Base-by-base conservation (phyloP, 2,113 vertebrate species). In the Trichechus manatus region DNA sequence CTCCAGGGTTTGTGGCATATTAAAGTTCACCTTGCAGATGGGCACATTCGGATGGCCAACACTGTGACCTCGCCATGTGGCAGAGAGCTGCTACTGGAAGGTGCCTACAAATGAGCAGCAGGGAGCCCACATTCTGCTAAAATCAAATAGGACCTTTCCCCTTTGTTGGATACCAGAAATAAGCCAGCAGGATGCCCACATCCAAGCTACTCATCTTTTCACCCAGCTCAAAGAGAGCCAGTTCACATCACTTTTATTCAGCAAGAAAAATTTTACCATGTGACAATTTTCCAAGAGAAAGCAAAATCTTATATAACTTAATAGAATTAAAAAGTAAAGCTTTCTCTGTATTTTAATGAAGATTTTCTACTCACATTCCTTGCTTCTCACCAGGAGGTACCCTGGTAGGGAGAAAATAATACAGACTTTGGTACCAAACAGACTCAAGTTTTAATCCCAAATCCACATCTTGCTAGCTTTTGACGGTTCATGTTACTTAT, bases 61-160 rank as follows among this genome's bases (percentile, higher is more conserved):
- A 8, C 53, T 6, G 27, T 93, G 95, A 97, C 96, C 95, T 95
- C 19, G 1, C 91, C 20, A n/a, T 66, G 39, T 42, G 70, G 39
- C 68, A 70, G 42, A 88, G 68, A 44, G 75, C 74, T 78, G 61
- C 47, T 64, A 3, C 33, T 56, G 47, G 63, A 93, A 87, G 64
- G 92, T 56, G 53, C 81, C 80, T 20, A 72, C 79, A 90, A 96
- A 79, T n/a, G 89, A 96, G 53, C 96, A 82, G 92, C 92, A 53
- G 75, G 96, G 64, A 78, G 31, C 36, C 96, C 79, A 87, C 64
- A 91, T 63, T 94, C 66, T 63, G 83, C 81, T 81, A 15, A 95
- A 95, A 97, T 94, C 93, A 96, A 96, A 97, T 74, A 90, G 89
- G 74, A 78, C 44, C 50, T 93, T 79, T 92, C n/a, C 56, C 59